These are phyloP conservation scores for Euplagia quadripunctaria DNA, from an alignment of 2,888 invertebrate species.

Conservation along the genomic window DNA sequence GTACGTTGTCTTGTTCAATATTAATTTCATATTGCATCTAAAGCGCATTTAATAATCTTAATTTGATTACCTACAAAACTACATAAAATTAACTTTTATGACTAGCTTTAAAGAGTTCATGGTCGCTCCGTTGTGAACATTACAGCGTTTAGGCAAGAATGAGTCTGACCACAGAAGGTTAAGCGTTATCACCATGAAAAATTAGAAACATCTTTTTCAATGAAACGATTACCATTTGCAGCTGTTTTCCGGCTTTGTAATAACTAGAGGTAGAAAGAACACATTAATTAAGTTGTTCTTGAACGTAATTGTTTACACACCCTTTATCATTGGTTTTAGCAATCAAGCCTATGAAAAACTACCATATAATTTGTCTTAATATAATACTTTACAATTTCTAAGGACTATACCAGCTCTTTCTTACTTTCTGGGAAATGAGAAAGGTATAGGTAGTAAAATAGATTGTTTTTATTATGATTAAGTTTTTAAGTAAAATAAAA, in stretches of 20 bases:
- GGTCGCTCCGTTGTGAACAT: slow-evolving; percentile 31
- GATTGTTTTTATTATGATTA: no score
- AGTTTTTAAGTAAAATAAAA: no score
- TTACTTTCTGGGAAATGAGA: no score
- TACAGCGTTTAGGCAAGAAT: slow-evolving; percentile 26
- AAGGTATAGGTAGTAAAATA: no score
- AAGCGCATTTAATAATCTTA: slow-evolving; percentile 18
- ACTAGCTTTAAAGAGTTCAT: slow-evolving; percentile 25
- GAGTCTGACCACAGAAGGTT: slow-evolving; percentile 38
- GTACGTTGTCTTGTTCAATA: neutral
- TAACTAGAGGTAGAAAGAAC: slow-evolving; percentile 17
- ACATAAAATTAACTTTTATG: slow-evolving; percentile 29
- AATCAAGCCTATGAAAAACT: neutral
- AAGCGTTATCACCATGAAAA: slow-evolving; percentile 32
- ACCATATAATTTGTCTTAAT: neutral
- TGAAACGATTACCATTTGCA: slow-evolving; percentile 13
- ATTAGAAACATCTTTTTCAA: slow-evolving; percentile 25
- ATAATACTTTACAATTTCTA: neutral
- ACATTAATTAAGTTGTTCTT: neutral
- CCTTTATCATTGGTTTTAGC: neutral
- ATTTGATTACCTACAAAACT: slow-evolving; percentile 19
- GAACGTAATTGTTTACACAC: neutral
- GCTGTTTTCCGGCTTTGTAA: slow-evolving; percentile 29
- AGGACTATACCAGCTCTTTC: no score
- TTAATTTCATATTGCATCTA: slow-evolving; percentile 12